Conservation (phyloP, 2,113 vertebrate species). For the Azemiops feae region DNA sequence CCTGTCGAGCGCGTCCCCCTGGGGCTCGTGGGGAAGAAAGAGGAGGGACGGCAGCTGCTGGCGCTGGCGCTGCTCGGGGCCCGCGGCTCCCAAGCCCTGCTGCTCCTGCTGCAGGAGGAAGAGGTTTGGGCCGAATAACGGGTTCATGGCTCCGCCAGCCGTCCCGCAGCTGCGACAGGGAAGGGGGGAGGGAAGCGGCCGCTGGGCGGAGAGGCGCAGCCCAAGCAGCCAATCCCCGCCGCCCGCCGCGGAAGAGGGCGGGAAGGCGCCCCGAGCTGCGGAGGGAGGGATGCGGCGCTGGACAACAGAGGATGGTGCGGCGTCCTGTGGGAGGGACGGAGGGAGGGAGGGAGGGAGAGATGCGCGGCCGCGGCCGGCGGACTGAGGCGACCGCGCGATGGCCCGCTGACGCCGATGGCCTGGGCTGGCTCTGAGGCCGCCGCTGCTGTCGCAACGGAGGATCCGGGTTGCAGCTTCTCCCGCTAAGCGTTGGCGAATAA, state of each 20-base stretch:
- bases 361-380: background rate
- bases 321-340: background rate
- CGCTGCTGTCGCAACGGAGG: background rate
- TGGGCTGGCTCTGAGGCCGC: background rate
- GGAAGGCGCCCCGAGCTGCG: background rate
- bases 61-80: background rate
- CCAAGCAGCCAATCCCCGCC: background rate
- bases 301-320: background rate
- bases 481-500: background rate
- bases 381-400: background rate
- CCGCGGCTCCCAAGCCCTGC: slow-evolving; percentile 65
- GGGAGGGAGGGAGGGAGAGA: background rate
- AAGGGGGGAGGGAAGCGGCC: background rate
- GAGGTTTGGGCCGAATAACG: slow-evolving; percentile 81
- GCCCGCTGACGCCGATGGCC: background rate
- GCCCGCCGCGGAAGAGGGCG: background rate
- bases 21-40: slow-evolving; percentile 51
- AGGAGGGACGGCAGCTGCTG: background rate
- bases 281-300: background rate
- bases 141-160: slow-evolving; percentile 82
- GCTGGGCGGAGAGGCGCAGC: background rate
- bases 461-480: background rate
- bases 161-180: slow-evolving; percentile 15
- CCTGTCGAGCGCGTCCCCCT: slow-evolving; percentile 56
- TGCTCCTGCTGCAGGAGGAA: slow-evolving; percentile 77